Base-by-base conservation (phyloP, 2,113 vertebrate species). In the Oreotragus oreotragus region DNA sequence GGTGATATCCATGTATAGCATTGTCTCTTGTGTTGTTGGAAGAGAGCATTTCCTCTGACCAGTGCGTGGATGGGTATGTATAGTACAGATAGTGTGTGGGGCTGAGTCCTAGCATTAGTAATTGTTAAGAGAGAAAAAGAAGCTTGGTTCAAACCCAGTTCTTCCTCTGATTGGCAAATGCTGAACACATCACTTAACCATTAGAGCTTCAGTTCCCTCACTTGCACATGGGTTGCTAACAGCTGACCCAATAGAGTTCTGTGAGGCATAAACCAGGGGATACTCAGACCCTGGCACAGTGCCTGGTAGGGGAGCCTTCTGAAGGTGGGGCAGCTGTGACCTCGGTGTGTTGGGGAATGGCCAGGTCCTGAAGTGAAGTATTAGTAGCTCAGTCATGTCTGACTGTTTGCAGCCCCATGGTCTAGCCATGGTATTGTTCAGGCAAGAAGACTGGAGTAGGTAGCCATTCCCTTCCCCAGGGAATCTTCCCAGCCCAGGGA, bases 31-130 rank as follows among this genome's bases (percentile, higher is more conserved):
- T 70, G n/a, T 39, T 70, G 66, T 39, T 70, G n/a, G n/a, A 70
- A 23, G n/a, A 70, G 19, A 19, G n/a, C 66, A 23, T 70, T 39
- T 70, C n/a, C n/a, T 70, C 10, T 70, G 66, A 39, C 19, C n/a
- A 39, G 17, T 23, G 10, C 1, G 1, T 70, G 11, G 25, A 5
- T 16, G 27, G 16, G 19, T 2, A 9, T 27, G 3, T 6, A 1
- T 1, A 62, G 36, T 70, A 70, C n/a, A 23, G 49, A 3, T 16
- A 45, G 27, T 6, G 15, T 30, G 16, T 0, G 4, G 23, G 55
- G 2, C 16, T 7, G 47, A 53, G 36, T 19, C 39, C 33, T 39
- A 30, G 36, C 4, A 0, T 6, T 19, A 12, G 16, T 2, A 27
- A 11, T 30, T 1, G 30, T 19, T 19, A 43, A 43, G 36, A 45